phyloP scores from a whole-genome alignment of 2,797 vertebrate genomes.

The Sebastes elongatus region DNA sequence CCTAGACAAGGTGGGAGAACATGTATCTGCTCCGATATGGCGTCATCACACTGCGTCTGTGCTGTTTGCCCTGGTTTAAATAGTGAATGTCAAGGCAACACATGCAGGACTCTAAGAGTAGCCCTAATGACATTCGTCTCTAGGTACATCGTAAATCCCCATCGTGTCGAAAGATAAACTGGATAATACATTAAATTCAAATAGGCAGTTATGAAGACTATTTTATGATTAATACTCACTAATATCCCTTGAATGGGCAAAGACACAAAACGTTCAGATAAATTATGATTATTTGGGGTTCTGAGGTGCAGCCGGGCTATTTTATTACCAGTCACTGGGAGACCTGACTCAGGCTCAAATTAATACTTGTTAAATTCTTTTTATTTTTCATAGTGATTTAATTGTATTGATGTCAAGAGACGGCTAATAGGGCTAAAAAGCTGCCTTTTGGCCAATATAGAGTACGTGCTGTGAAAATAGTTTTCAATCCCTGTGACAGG shows the following conservation, averaged over 20 bases:
- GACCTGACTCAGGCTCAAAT: neutral
- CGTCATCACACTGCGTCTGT: neutral
- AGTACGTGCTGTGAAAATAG: neutral
- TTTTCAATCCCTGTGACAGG: neutral
- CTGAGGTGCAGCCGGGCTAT: neutral
- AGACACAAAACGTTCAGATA: neutral
- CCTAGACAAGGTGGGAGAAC: slow-evolving; percentile 17
- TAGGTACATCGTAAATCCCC: neutral
- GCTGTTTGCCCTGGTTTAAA: slow-evolving; percentile 13
- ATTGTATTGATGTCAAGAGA: neutral
- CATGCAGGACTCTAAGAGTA: neutral
- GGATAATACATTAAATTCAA: neutral
- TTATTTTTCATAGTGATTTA: neutral
- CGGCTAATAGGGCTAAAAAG: neutral
- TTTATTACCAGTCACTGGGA: neutral
- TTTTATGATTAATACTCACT: neutral
- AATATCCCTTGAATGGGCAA: neutral
- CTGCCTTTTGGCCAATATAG: neutral
- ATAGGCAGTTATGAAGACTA: neutral
- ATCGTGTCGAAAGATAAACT: neutral
- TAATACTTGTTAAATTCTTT: neutral
- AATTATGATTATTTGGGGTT: neutral
- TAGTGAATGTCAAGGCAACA: neutral
- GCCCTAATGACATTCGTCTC: neutral
- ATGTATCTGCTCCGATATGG: slow-evolving; percentile 6